Conservation (phyloP, 2,113 vertebrate genomes). For the Paralichthys olivaceus region DNA sequence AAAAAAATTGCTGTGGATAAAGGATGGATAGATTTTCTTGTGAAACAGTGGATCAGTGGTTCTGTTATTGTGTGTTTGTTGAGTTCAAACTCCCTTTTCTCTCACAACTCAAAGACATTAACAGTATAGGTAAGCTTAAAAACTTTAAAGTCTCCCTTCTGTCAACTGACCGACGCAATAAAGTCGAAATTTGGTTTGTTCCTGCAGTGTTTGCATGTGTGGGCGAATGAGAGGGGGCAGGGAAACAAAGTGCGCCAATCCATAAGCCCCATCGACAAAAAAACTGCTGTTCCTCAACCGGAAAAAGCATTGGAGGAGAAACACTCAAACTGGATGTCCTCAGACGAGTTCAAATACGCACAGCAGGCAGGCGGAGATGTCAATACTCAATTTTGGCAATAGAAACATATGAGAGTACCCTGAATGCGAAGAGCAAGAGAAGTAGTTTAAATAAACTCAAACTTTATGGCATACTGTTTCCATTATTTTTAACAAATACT, state of each 20-base stretch:
- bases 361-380: conserved; percentile 30
- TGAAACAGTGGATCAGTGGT: neutral
- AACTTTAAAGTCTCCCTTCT: conserved; percentile 10
- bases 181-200: conserved; percentile 42
- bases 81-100: too few species aligned
- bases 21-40: too few species aligned
- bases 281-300: conserved; percentile 73
- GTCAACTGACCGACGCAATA: conserved; percentile 34
- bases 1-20: too few species aligned
- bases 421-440: conserved; percentile 2
- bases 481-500: neutral
- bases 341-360: conserved; percentile 82
- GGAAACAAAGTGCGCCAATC: conserved; percentile 66
- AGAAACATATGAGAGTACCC: conserved; percentile 8
- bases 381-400: conserved; percentile 47
- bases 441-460: neutral
- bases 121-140: too few species aligned
- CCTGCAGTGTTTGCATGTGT: conserved; percentile 60
- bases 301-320: conserved; percentile 79
- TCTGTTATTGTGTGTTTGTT: too few species aligned
- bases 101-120: neutral
- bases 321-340: conserved; percentile 66
- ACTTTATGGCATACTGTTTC: conserved; percentile 5
- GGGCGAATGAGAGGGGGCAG: conserved; percentile 48
- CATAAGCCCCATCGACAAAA: conserved; percentile 78